Evolutionary conservation across 1,140 invertebrate genomes (phyloP).

Genomic region (Polyergus mexicanus): DNA sequence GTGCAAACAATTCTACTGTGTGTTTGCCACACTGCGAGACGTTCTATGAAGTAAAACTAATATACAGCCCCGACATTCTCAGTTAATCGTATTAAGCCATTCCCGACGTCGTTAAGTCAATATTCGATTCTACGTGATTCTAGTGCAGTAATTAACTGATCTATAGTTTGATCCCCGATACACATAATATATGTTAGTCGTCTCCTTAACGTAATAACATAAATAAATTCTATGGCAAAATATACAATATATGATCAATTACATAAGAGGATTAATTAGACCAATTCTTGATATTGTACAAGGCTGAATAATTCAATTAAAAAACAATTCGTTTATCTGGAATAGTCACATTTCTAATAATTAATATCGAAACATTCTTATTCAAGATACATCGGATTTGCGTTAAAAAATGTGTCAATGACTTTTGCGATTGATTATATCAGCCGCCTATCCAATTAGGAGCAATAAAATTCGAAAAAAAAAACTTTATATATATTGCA

Average conservation of each 20-base stretch:
- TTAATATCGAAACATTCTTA: neutral
- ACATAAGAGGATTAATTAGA: neutral
- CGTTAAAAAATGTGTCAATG: neutral
- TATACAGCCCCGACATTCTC: constrained; percentile 35
- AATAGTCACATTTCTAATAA: neutral
- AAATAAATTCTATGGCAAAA: neutral
- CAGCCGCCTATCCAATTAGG: neutral
- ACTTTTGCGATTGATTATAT: neutral
- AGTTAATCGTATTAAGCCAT: constrained; percentile 35
- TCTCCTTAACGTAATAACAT: neutral
- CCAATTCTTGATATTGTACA: neutral
- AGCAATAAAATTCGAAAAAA: neutral
- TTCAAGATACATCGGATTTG: neutral
- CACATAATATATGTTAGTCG: constrained; percentile 14
- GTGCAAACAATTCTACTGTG: constrained; percentile 19
- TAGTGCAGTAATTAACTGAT: constrained; percentile 22
- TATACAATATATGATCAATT: neutral
- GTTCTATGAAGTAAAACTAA: constrained; percentile 29
- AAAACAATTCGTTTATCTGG: neutral
- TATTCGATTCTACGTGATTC: constrained; percentile 2
- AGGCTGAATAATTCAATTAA: neutral
- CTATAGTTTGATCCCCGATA: neutral
- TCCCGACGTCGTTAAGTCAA: constrained; percentile 43
- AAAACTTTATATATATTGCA: neutral
- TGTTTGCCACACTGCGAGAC: neutral